Evolutionary conservation across 2,888 invertebrate species (phyloP), one percentile per base, ranked within the genome.

Genomic region (Stegana nigrithorax): DNA sequence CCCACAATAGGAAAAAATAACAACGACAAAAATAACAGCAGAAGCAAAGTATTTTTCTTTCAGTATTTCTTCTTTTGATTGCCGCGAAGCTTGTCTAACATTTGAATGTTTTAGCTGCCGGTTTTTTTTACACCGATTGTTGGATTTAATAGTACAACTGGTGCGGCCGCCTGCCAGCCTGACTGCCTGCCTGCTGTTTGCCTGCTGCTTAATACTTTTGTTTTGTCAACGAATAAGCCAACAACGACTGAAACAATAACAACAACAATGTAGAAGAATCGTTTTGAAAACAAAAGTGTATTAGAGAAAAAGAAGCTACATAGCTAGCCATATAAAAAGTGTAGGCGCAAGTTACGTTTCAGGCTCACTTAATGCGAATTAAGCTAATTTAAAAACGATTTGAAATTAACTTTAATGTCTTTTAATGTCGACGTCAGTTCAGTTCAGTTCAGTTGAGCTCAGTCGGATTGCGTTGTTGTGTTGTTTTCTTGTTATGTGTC

Each of bases 321-420:
- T 17, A 27, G 6, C 12, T 19, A 53, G 32, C 17, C 14, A 19
- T 55, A 39, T 12, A 55, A 32, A 55, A 55, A 47, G 57, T 56
- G 75, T 79, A 75, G 75, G 75, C 75, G 75, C 80, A 73, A 75
- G 73, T 79, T 75, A 73, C 77, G 79, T 75, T 77, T 75, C 70
- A 70, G n/a, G 62, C 65, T 70, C 67, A 67, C 65, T 71, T 69
- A 73, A 76, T 73, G 75, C 74, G 80, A 83, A 81, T 81, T 81
- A 83, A 82, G 78, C 78, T 82, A 81, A 82, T 83, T 82, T 81
- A 78, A 82, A 82, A 80, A 71, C 81, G 80, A 83, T 83, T 83
- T 75, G 68, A 80, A 82, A 83, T 82, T 83, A 83, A 82, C 78
- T 82, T 73, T 73, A 78, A 80, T 79, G 75, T 71, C 69, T 68